These are phyloP conservation scores for Conus ventricosus DNA, from an alignment of 1,140 invertebrate species.

Conservation along the genomic window DNA sequence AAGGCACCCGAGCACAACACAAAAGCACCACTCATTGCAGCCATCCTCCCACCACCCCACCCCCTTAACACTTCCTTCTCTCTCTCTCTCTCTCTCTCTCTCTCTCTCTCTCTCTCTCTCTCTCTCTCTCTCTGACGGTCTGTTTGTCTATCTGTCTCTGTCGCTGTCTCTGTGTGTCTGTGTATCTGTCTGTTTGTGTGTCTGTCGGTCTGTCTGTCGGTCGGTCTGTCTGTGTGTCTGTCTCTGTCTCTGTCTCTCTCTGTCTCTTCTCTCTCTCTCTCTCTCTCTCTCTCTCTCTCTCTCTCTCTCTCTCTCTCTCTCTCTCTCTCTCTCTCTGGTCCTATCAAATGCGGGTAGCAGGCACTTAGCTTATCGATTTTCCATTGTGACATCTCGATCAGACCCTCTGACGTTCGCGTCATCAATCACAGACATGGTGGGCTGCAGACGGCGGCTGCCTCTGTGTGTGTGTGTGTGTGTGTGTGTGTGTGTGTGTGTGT, in stretches of 20 bases:
- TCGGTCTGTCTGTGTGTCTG: background rate
- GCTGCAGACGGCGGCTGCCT: background rate
- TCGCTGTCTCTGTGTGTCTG: background rate
- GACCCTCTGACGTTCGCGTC: background rate
- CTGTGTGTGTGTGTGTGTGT: background rate
- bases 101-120: background rate
- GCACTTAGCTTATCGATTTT: background rate
- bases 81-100: background rate
- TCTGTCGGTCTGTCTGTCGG: background rate
- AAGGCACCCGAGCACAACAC: background rate
- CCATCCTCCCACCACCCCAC: background rate
- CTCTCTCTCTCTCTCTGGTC: background rate
- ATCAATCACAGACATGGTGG: background rate
- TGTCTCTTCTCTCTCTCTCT: background rate
- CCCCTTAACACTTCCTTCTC: background rate
- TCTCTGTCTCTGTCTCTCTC: conserved; percentile 5
- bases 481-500: background rate
- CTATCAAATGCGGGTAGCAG: background rate
- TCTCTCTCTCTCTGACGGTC: background rate
- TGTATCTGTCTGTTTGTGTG: background rate
- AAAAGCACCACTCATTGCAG: background rate
- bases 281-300: background rate
- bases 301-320: background rate
- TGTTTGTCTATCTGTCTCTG: background rate
- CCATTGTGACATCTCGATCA: background rate